A percentile compares a stretch with the other conserved stretches of the same genome.
Conservation (phyloP, 2,888 invertebrate species). For the Andrena chrysosceles region DNA sequence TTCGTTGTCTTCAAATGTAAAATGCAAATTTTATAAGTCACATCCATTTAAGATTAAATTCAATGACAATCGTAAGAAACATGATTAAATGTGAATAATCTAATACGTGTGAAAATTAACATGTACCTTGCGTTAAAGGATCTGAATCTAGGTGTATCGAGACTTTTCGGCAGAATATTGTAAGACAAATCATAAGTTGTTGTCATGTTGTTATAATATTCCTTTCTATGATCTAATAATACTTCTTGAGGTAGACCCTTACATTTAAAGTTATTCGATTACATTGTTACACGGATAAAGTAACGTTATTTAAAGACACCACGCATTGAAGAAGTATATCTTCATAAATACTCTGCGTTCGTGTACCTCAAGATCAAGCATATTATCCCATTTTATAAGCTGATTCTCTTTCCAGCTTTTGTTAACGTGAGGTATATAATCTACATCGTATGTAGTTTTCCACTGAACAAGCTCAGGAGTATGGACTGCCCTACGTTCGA, state of each 20-base stretch:
- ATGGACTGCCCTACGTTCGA: slow-evolving; percentile 62
- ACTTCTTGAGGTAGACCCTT: slow-evolving; percentile 50
- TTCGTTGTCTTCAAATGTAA: slow-evolving; percentile 53
- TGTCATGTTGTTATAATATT: slow-evolving; percentile 85
- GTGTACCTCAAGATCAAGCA: slow-evolving; percentile 81
- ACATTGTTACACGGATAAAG: slow-evolving; percentile 18
- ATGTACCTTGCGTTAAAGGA: slow-evolving; percentile 84
- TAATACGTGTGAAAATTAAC: neutral
- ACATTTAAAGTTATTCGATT: slow-evolving; percentile 1
- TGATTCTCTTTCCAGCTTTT: slow-evolving; percentile 38
- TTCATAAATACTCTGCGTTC: neutral
- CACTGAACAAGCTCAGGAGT: slow-evolving; percentile 57
- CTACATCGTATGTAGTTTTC: slow-evolving; percentile 54
- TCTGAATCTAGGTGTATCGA: slow-evolving; percentile 72
- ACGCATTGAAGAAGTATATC: neutral
- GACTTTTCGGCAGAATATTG: slow-evolving; percentile 86
- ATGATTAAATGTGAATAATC: neutral
- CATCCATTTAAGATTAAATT: neutral
- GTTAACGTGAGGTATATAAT: slow-evolving; percentile 52
- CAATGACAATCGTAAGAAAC: neutral
- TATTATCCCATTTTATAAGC: slow-evolving; percentile 82
- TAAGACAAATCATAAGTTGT: slow-evolving; percentile 86
- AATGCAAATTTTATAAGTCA: slow-evolving; percentile 17
- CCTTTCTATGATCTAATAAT: slow-evolving; percentile 84
- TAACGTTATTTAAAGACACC: neutral